Evolutionary conservation across 2,113 vertebrate species (phyloP), one percentile per base, ranked within the genome.

Genomic region (Lampris megalopsis): DNA sequence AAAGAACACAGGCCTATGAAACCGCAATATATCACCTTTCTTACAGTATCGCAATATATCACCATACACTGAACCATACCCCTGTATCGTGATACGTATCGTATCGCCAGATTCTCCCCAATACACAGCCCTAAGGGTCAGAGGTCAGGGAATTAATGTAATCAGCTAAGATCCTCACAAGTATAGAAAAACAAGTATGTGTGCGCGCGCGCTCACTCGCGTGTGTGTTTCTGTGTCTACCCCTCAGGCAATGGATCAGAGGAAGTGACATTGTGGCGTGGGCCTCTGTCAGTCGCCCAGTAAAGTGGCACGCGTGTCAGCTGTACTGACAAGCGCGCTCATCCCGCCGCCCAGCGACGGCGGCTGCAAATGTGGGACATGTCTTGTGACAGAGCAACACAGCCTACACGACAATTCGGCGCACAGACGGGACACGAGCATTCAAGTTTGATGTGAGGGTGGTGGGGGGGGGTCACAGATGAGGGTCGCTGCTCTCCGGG

Each of bases 241-340:
- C 94, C 24, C 92, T 86, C 78, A 41, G 92, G 94, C 91, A 69
- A 90, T 80, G 5, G 90, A 89, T 91, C 81, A 80, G 71, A 78
- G 82, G 90, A 91, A 88, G 91, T 93, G 94, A 93, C 91, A 92
- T 80, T 77, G 86, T 75, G 86, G 87, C 89, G 85, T 83, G 87
- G 91, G 90, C 92, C 89, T 91, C 88, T 90, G 93, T 94, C 91
- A 94, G 87, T 93, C 76, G 89, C 86, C 88, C 90, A 67, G 89
- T 85, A 81, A 93, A 94, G 92, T 93, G 93, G 92, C 93, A 86
- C 86, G 92, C 88, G 87, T 93, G 93, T 93, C 93, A 94, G 87
- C 86, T 86, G 84, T 85, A 82, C 90, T 93, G 94, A 94, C 93
- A 93, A 88, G 91, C 90, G 82, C 91, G 83, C 88, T 88, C 90